These are phyloP conservation scores for Diploptera punctata DNA, from an alignment of 2,888 invertebrate genomes.

Conservation along the genomic window DNA sequence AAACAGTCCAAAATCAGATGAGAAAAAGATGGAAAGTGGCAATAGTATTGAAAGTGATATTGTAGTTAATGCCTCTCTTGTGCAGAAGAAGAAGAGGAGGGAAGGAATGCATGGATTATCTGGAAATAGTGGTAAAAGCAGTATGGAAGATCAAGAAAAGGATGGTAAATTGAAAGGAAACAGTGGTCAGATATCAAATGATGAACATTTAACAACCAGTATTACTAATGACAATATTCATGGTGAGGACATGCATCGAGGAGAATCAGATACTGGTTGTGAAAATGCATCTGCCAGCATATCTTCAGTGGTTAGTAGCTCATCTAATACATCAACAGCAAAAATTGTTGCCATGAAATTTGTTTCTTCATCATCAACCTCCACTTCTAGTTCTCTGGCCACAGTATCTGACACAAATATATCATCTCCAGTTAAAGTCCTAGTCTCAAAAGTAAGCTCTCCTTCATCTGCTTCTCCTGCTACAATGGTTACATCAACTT, in stretches of 20 bases:
- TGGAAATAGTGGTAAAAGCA: neutral
- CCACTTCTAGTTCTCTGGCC: neutral
- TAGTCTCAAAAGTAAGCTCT: slow-evolving; percentile 4
- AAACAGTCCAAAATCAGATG: slow-evolving; percentile 5
- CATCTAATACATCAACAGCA: neutral
- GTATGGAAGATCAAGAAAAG: slow-evolving; percentile 1
- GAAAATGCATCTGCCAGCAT: neutral
- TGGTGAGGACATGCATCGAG: neutral
- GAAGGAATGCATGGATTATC: neutral
- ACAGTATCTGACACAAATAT: neutral
- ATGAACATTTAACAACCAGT: neutral
- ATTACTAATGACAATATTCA: neutral
- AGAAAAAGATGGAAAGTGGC: slow-evolving; percentile 1
- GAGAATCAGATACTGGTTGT: neutral
- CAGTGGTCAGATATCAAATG: neutral
- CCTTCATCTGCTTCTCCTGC: neutral
- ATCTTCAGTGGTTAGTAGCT: neutral
- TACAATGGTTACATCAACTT: neutral
- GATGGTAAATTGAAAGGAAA: neutral
- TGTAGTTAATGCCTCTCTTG: slow-evolving; percentile 1
- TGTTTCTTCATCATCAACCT: neutral
- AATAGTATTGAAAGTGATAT: neutral
- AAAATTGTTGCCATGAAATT: neutral
- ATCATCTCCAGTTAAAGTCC: slow-evolving; percentile 1
- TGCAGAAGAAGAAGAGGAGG: neutral